These are phyloP conservation scores for Gobiocypris rarus DNA, from an alignment of 2,113 vertebrate genomes.

Conservation along the genomic window DNA sequence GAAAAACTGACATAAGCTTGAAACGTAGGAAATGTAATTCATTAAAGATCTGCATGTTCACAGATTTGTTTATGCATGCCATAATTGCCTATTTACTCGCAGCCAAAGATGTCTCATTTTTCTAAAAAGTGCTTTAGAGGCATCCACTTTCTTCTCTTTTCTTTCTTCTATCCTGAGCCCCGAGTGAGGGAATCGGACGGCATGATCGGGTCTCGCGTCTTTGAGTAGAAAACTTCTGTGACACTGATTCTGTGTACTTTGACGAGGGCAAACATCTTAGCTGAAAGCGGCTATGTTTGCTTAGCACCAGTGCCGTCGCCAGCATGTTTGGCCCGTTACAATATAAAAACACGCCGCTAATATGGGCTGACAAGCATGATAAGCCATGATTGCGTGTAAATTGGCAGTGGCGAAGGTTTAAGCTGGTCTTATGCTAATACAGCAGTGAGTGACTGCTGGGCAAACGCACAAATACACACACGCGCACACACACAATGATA, in stretches of 20 bases:
- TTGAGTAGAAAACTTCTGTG: conserved; percentile 38
- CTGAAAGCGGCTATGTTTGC: conserved; percentile 30
- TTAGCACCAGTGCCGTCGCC: conserved; percentile 17
- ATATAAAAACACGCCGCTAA: conserved; percentile 76
- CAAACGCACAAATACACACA: conserved; percentile 61
- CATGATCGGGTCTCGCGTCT: neutral
- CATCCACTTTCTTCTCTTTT: conserved; percentile 6
- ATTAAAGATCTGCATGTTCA: conserved; percentile 45
- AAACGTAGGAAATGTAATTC: conserved; percentile 42
- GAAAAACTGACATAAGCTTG: conserved; percentile 38
- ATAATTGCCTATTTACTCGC: conserved; percentile 42
- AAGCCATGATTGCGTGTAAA: conserved; percentile 76
- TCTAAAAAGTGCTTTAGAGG: conserved; percentile 10
- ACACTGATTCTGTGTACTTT: conserved; percentile 39
- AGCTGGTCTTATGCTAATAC: conserved; percentile 78
- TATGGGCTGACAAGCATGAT: conserved; percentile 75
- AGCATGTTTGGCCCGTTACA: conserved; percentile 46
- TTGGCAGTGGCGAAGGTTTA: conserved; percentile 75
- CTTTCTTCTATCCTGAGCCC: neutral
- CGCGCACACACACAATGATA: conserved; percentile 48
- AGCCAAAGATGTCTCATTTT: conserved; percentile 29
- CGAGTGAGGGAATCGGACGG: neutral
- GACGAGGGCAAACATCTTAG: conserved; percentile 15
- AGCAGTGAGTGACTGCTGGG: conserved; percentile 70
- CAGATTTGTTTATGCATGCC: conserved; percentile 37